Percentiles rank a stretch among this genome's conserved stretches.
These are phyloP conservation scores for Oryzias woworae DNA, from an alignment of 2,113 vertebrate species.

Conservation along the genomic window DNA sequence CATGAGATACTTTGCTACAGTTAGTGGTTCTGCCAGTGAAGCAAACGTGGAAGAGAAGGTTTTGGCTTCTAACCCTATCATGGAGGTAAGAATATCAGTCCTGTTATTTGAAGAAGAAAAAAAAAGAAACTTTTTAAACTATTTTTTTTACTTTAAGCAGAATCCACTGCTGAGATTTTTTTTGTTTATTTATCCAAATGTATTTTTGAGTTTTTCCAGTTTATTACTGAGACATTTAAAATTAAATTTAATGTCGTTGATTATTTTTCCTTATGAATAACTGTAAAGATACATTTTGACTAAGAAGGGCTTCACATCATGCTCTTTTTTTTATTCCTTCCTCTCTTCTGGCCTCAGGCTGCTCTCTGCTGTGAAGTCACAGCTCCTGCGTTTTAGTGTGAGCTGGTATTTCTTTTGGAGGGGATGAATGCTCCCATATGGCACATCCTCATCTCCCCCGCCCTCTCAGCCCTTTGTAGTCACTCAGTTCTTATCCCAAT, in stretches of 20 bases:
- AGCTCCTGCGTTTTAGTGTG: conserved; percentile 7
- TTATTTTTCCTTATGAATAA: too few species aligned
- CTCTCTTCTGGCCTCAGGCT: conserved; percentile 15
- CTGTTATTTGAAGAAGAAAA: too few species aligned
- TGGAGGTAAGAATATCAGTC: conserved; percentile 87
- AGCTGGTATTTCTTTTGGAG: conserved; percentile 20
- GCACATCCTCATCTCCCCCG: conserved; percentile 15
- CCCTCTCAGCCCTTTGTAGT: conserved; percentile 5
- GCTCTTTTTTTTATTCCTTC: neutral
- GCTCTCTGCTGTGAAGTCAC: conserved; percentile 26
- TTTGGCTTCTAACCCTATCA: conserved; percentile 98
- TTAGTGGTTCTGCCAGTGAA: conserved; percentile 94
- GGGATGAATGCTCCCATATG: conserved; percentile 34
- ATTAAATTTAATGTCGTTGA: too few species aligned
- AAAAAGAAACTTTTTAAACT: too few species aligned
- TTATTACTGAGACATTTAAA: too few species aligned
- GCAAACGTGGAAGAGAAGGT: conserved; percentile 96
- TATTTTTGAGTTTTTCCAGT: too few species aligned
- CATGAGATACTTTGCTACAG: conserved; percentile 97
- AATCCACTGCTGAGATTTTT: neutral
- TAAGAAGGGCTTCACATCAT: neutral
- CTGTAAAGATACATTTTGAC: too few species aligned
- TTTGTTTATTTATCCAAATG: neutral
- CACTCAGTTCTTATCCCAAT: conserved; percentile 11
- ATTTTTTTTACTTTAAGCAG: too few species aligned